Conservation (phyloP, 1,140 invertebrate genomes). For the Nasonia vitripennis region DNA sequence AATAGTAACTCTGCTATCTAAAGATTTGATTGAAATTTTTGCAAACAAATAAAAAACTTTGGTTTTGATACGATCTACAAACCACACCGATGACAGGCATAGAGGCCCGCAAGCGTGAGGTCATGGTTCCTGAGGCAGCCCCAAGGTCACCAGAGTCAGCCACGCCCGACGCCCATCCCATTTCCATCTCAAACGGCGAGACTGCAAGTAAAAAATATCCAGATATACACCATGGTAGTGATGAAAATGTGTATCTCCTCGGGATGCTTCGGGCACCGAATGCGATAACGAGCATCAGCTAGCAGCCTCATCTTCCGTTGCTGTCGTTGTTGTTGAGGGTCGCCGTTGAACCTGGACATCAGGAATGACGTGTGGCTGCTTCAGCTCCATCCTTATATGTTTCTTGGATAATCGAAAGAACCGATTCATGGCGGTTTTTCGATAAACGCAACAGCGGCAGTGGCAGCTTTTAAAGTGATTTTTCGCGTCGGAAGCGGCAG, state of each 20-base stretch:
- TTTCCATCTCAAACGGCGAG: constrained; percentile 70
- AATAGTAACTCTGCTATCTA: constrained; percentile 10
- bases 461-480: neutral
- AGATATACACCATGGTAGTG: constrained; percentile 64
- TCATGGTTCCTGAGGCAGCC: constrained; percentile 50
- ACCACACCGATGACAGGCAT: constrained; percentile 65
- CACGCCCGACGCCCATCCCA: constrained; percentile 52
- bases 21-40: neutral
- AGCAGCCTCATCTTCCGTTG: neutral
- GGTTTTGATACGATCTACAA: constrained; percentile 70
- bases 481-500: neutral
- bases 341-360: neutral
- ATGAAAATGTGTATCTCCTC: constrained; percentile 39
- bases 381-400: neutral
- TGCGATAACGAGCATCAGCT: neutral
- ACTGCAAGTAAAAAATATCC: constrained; percentile 74
- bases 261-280: constrained; percentile 17
- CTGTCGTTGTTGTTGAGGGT: neutral
- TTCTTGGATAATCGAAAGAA: neutral
- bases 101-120: constrained; percentile 53
- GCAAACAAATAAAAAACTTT: constrained; percentile 59
- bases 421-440: constrained; percentile 35
- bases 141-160: constrained; percentile 56
- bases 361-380: neutral
- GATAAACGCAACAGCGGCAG: neutral